Percentiles rank a stretch among this genome's conserved stretches.
Evolutionary conservation across 2,888 invertebrate genomes (phyloP).

Genomic region (Dichetophora obliterata): DNA sequence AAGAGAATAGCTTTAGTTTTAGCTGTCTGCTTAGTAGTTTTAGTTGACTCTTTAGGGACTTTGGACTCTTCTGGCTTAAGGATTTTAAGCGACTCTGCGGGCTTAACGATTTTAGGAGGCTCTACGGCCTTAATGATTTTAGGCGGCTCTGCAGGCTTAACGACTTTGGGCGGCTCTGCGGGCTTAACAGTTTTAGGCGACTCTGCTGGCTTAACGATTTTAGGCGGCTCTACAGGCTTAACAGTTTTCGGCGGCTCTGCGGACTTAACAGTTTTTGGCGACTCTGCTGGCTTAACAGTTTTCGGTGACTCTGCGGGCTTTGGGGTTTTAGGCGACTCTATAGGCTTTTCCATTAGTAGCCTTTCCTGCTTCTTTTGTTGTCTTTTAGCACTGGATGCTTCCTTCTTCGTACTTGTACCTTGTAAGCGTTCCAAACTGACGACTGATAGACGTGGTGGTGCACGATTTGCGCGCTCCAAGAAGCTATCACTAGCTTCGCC

Average conservation of each 20-base stretch:
- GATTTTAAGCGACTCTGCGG: neutral
- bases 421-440: conserved; percentile 76
- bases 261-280: neutral
- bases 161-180: neutral
- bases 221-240: neutral
- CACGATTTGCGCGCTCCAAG: conserved; percentile 72
- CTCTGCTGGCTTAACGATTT: no score
- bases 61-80: no score
- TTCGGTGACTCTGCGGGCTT: neutral
- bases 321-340: neutral
- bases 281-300: neutral
- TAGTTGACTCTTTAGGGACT: no score
- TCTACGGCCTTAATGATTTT: neutral
- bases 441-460: conserved; percentile 74
- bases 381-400: conserved; percentile 25
- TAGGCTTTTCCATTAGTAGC: neutral
- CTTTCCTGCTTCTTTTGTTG: conserved; percentile 6
- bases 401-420: conserved; percentile 59
- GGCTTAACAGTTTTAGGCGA: neutral
- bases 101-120: neutral
- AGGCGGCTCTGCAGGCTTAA: neutral
- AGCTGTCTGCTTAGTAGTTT: neutral
- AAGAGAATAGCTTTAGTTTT: neutral
- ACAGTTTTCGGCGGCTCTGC: neutral
- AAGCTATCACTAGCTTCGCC: conserved; percentile 79